phyloP scores from a whole-genome alignment of 1,140 invertebrate species.

The Patella vulgata region DNA sequence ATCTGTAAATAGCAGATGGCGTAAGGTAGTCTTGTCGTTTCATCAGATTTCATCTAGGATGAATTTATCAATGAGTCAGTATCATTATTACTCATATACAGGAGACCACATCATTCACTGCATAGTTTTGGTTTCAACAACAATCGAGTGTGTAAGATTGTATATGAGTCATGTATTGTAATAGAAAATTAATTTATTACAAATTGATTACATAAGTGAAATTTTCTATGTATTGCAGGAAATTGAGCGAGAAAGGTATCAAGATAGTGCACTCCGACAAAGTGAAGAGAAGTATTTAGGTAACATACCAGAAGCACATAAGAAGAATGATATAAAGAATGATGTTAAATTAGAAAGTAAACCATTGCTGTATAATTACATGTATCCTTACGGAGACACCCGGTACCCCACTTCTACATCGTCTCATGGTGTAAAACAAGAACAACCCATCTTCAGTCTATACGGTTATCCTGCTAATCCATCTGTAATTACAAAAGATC shows the following conservation, averaged over 20 bases:
- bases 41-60: too few species aligned
- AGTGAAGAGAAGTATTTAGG: constrained; percentile 3
- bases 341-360: constrained; percentile 13
- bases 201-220: too few species aligned
- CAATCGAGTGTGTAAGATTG: too few species aligned
- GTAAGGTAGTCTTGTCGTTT: too few species aligned
- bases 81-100: too few species aligned
- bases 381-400: constrained; percentile 17
- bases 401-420: constrained; percentile 21
- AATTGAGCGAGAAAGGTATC: constrained; percentile 11
- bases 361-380: constrained; percentile 10
- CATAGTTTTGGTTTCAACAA: too few species aligned
- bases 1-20: too few species aligned
- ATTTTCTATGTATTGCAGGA: constrained; percentile 16
- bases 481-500: constrained; percentile 69
- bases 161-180: too few species aligned
- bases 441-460: constrained; percentile 76
- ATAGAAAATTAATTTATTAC: too few species aligned
- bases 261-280: too few species aligned
- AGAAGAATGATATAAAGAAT: constrained; percentile 7
- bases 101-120: too few species aligned
- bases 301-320: constrained; percentile 19
- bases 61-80: too few species aligned
- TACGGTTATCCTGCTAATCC: constrained; percentile 77
- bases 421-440: constrained; percentile 70